phyloP scores from a whole-genome alignment of 2,113 vertebrate species.

The Alethe diademata region DNA sequence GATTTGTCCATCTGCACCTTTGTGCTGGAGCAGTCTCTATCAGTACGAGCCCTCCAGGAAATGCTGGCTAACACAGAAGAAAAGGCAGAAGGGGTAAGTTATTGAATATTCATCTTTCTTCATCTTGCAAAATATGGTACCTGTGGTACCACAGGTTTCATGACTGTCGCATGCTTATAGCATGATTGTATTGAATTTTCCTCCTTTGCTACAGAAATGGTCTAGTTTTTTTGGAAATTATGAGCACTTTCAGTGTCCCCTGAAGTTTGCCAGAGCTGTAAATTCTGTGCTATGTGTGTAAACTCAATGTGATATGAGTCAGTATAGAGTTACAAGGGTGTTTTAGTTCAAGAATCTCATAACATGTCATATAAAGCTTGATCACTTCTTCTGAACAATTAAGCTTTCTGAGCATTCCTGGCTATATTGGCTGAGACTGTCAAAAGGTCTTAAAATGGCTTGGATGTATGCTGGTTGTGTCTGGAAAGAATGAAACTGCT shows the following conservation, averaged over 20 bases:
- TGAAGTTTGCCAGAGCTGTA: not conserved
- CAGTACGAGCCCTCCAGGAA: conserved; percentile 93
- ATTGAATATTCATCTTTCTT: not conserved
- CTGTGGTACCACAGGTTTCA: not conserved
- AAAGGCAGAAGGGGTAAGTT: conserved; percentile 91
- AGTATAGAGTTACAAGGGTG: not conserved
- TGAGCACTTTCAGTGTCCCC: not conserved
- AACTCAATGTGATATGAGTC: not conserved
- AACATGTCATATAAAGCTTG: not conserved
- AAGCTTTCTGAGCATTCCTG: not conserved
- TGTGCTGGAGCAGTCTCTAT: conserved; percentile 93
- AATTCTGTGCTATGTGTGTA: not conserved
- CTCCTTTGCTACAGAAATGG: not conserved
- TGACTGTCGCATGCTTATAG: not conserved
- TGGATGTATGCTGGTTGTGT: not conserved
- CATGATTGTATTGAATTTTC: not conserved
- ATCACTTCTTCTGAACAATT: not conserved
- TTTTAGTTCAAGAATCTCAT: not conserved
- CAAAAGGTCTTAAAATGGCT: not conserved
- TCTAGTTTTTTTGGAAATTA: not conserved
- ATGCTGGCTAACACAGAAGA: conserved; percentile 94
- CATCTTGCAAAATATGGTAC: not conserved
- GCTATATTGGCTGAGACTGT: not conserved
- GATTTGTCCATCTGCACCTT: conserved; percentile 98
- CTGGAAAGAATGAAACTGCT: not conserved